Base-by-base conservation (phyloP, 2,797 vertebrate genomes). In the Sternotherus odoratus region DNA sequence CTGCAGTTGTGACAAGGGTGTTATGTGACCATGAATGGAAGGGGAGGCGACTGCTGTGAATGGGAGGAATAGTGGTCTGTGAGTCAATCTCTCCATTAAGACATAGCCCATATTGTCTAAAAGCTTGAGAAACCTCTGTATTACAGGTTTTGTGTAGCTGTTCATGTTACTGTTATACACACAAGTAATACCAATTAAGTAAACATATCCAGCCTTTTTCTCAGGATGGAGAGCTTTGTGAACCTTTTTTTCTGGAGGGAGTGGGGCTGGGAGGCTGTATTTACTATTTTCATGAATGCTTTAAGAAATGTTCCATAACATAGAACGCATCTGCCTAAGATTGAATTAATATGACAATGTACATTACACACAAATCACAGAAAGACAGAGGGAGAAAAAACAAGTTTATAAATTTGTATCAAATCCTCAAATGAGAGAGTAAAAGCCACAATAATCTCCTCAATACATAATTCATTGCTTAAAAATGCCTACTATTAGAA, bases 401-500 rank as follows among this genome's bases (percentile, higher is more conserved):
- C 6, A 0, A 54, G 56, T 84, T 90, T 88, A 57, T 77, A 80
- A 66, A 78, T 95, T 39, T 79, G 12, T 79, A 46, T 50, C 51
- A 36, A 26, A 69, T 87, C 60, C 43, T 84, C 79, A 48, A n/a
- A 56, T 84, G 46, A 72, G 33, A 90, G 72, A 95, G 79, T 36
- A 79, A 90, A 90, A 81, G n/a, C 86, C 84, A 83, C 24, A 69
- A 28, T 94, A 91, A 79, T 53, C 80, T 63, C 82, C 69, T 77
- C 77, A 43, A 54, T 69, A 30, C 3, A 36, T 83, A 87, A 90
- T 56, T 79, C 85, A 80, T 82, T 86, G 79, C 12, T 92, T 90
- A 90, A 30, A 90, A 92, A 86, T 77, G 49, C 5, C 87, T 95
- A 48, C 57, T 72, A 49, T 66, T 92, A 82, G 26, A 87, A 82